phyloP scores from a whole-genome alignment of 2,888 invertebrate genomes.

The Teleiodes luculella region DNA sequence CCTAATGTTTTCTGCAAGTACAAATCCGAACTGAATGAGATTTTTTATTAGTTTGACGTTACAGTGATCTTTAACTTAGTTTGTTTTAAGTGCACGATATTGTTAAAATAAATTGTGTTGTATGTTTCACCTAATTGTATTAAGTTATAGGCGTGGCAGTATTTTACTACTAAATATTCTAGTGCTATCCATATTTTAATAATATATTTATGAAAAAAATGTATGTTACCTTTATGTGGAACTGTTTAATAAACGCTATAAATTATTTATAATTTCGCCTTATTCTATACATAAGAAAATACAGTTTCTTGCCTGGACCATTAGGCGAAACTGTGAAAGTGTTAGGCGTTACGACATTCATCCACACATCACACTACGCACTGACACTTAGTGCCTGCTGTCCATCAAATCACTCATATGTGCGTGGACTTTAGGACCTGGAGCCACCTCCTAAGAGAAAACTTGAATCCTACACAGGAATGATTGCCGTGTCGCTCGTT shows the following conservation, averaged over 20 bases:
- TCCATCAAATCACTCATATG: slow-evolving; percentile 37
- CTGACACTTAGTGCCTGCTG: slow-evolving; percentile 44
- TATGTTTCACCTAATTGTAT: slow-evolving; percentile 75
- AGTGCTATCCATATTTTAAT: slow-evolving; percentile 65
- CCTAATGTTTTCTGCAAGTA: slow-evolving; percentile 74
- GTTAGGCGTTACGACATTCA: slow-evolving; percentile 12
- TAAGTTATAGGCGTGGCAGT: slow-evolving; percentile 73
- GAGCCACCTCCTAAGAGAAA: neutral
- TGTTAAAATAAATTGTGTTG: slow-evolving; percentile 75
- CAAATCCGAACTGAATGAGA: slow-evolving; percentile 77
- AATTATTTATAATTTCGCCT: slow-evolving; percentile 71
- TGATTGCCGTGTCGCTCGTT: neutral
- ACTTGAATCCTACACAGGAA: neutral
- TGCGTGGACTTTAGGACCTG: neutral
- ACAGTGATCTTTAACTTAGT: slow-evolving; percentile 74
- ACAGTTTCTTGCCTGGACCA: slow-evolving; percentile 21
- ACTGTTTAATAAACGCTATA: slow-evolving; percentile 74
- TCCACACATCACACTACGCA: slow-evolving; percentile 43
- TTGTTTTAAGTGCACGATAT: slow-evolving; percentile 75
- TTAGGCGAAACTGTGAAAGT: neutral
- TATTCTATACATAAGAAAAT: slow-evolving; percentile 58
- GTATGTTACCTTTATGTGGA: slow-evolving; percentile 77
- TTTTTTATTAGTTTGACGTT: slow-evolving; percentile 71
- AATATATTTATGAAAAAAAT: slow-evolving; percentile 66
- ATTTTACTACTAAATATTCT: slow-evolving; percentile 66